phyloP scores from a whole-genome alignment of 2,888 invertebrate species.

The Malacosoma neustria region DNA sequence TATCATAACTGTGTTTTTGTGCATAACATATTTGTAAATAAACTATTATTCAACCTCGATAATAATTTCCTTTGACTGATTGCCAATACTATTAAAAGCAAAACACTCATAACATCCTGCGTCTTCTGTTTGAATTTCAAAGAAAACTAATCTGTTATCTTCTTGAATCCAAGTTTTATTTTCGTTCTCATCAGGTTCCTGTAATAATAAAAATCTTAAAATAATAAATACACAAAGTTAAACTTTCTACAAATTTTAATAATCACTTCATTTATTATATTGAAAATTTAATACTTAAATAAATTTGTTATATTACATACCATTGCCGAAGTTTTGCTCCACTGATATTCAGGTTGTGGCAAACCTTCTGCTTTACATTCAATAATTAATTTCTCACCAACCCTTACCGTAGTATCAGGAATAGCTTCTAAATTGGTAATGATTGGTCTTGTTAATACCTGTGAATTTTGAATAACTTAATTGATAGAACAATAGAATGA shows the following conservation, averaged over 20 bases:
- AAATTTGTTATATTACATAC: constrained; percentile 17
- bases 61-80: constrained; percentile 19
- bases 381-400: constrained; percentile 30
- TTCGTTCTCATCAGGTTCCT: constrained; percentile 5
- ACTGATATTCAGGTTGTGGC: constrained; percentile 40
- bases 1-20: not conserved
- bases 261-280: no score
- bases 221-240: no score
- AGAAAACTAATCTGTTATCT: not conserved
- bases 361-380: constrained; percentile 43
- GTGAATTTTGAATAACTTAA: constrained; percentile 2
- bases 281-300: no score
- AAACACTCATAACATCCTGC: constrained; percentile 46
- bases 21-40: constrained; percentile 1
- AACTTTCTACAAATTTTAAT: no score
- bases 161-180: constrained; percentile 5
- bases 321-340: constrained; percentile 32
- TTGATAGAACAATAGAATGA: no score
- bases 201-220: not conserved
- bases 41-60: constrained; percentile 29
- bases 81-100: constrained; percentile 41
- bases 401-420: constrained; percentile 25
- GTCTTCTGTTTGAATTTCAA: constrained; percentile 22
- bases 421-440: constrained; percentile 31
- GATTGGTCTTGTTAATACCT: constrained; percentile 42